Evolutionary conservation across 2,888 invertebrate species (phyloP).

Genomic region (Amblyteles armatorius): DNA sequence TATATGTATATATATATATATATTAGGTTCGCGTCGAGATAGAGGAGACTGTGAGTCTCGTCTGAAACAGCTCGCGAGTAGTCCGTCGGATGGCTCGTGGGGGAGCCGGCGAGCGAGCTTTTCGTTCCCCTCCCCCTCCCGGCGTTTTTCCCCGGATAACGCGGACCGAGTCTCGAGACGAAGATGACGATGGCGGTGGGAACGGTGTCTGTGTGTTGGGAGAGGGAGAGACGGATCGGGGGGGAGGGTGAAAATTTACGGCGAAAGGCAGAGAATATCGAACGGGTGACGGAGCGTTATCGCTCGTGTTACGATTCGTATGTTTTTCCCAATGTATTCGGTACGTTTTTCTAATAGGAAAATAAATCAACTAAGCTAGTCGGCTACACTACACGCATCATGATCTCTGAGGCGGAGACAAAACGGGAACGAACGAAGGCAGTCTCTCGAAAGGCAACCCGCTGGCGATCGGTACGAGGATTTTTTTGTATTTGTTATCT

Average conservation of each 20-base stretch:
- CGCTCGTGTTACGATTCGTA: conserved; percentile 3
- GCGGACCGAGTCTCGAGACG: conserved; percentile 7
- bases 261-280: not conserved
- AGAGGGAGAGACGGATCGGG: conserved; percentile 22
- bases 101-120: conserved; percentile 47
- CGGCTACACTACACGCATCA: conserved; percentile 9
- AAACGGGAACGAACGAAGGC: not conserved
- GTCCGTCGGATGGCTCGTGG: conserved; percentile 11
- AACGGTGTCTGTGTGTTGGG: not conserved
- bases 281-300: not conserved
- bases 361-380: conserved; percentile 7
- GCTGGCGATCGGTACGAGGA: not conserved
- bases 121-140: conserved; percentile 37
- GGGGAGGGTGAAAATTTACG: not conserved
- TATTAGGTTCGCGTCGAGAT: conserved; percentile 18
- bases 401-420: not conserved
- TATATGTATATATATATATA: conserved; percentile 2
- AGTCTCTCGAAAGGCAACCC: not conserved
- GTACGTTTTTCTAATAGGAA: conserved; percentile 6
- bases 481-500: not conserved
- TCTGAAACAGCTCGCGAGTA: conserved; percentile 10
- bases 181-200: conserved; percentile 5
- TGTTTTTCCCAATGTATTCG: not conserved
- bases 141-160: conserved; percentile 39
- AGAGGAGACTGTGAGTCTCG: conserved; percentile 28